A percentile compares a stretch with the other conserved stretches of the same genome.
Evolutionary conservation across 2,113 vertebrate genomes (phyloP).

Genomic region (Zonotrichia leucophrys): DNA sequence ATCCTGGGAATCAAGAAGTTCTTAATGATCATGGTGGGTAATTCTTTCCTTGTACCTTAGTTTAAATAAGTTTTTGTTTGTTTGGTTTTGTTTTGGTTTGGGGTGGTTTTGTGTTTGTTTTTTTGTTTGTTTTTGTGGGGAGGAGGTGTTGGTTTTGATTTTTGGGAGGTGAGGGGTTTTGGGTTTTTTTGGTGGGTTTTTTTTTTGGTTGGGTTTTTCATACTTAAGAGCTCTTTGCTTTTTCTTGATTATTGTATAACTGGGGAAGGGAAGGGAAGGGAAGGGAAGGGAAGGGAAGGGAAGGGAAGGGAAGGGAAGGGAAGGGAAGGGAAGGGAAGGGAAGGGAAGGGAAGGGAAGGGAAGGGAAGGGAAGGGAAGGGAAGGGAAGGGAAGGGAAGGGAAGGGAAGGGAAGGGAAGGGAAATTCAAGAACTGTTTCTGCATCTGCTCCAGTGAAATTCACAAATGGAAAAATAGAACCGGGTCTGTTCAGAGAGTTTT

Average conservation of each 20-base stretch:
- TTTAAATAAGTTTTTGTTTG: background rate
- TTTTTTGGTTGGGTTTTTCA: background rate
- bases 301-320: background rate
- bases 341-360: background rate
- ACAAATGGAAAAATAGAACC: background rate
- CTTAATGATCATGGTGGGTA: constrained; percentile 51
- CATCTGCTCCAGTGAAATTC: background rate
- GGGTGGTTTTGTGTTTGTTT: too few relatives aligned
- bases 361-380: too few relatives aligned
- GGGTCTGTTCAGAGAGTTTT: background rate
- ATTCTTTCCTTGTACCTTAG: background rate
- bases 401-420: background rate
- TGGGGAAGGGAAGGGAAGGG: background rate
- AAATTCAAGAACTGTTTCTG: background rate
- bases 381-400: background rate
- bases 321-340: background rate
- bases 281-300: background rate
- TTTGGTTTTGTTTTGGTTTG: too few relatives aligned
- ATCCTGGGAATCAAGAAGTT: constrained; percentile 53
- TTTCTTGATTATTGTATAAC: background rate
- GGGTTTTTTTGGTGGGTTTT: background rate
- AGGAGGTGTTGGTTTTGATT: too few relatives aligned
- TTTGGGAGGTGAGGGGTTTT: too few relatives aligned
- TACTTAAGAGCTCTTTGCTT: background rate
- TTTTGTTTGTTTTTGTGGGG: too few relatives aligned